A percentile compares a stretch with the other conserved stretches of the same genome.
These are phyloP conservation scores for Aphelocoma californica DNA, from an alignment of 2,797 vertebrate genomes.

Conservation along the genomic window DNA sequence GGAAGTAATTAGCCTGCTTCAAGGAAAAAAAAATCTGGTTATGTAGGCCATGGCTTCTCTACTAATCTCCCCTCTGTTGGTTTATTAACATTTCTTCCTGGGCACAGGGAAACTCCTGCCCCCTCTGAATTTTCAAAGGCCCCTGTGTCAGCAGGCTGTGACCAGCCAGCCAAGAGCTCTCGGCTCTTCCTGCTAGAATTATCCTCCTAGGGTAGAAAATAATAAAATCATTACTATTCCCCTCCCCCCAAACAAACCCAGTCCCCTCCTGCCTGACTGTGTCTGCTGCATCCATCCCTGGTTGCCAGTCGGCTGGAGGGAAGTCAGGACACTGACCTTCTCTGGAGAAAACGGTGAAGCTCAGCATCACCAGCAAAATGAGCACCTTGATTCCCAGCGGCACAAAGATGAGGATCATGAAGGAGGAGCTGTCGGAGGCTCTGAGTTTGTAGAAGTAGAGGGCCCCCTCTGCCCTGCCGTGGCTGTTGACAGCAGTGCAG, in stretches of 20 bases:
- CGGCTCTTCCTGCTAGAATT: not conserved
- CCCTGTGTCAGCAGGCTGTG: not conserved
- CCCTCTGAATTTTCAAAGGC: not conserved
- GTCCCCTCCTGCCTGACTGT: not conserved
- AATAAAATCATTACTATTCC: not conserved
- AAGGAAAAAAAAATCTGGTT: not conserved
- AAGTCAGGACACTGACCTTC: slow-evolving; percentile 15
- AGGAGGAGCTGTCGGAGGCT: not conserved
- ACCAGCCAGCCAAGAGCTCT: not conserved
- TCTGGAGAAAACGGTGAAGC: not conserved
- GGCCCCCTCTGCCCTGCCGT: slow-evolving; percentile 83
- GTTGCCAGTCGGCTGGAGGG: not conserved
- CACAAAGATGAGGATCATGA: slow-evolving; percentile 34
- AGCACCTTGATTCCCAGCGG: slow-evolving; percentile 67
- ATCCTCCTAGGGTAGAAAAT: not conserved
- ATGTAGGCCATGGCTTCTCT: not conserved
- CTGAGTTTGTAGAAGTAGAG: slow-evolving; percentile 82
- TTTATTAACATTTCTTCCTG: not conserved
- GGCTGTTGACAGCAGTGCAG: slow-evolving; percentile 85
- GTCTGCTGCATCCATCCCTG: accelerated
- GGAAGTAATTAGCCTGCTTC: not conserved
- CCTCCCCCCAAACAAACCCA: not conserved
- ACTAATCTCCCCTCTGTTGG: not conserved
- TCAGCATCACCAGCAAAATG: slow-evolving; percentile 62
- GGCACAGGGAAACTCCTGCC: not conserved